Evolutionary conservation across 2,113 vertebrate genomes (phyloP).

Genomic region (Bucco capensis): DNA sequence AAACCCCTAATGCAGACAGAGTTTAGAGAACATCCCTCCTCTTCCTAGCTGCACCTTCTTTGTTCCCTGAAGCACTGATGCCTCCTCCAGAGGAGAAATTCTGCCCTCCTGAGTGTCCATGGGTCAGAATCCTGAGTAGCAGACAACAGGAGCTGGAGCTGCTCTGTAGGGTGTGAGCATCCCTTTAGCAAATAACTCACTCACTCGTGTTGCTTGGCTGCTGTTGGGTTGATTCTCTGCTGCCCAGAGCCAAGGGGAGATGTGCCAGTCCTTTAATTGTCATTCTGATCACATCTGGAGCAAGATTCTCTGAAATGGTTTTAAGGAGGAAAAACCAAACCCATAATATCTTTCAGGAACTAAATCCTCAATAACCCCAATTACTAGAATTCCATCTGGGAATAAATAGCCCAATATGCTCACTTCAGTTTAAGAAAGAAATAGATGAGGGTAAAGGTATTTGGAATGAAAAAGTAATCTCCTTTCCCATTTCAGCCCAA

Average conservation of each 20-base stretch:
- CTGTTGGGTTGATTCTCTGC: not conserved
- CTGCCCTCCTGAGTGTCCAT: not conserved
- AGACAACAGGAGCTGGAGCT: not conserved
- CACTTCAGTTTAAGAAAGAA: not conserved
- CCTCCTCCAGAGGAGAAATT: not conserved
- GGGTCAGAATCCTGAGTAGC: not conserved
- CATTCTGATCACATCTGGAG: not conserved
- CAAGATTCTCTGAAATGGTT: not conserved
- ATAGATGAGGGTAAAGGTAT: not conserved
- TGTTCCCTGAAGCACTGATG: not conserved
- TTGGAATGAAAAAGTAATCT: slow-evolving; percentile 23
- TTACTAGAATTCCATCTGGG: not conserved
- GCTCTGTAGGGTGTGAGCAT: not conserved
- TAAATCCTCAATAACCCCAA: not conserved
- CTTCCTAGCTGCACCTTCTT: not conserved
- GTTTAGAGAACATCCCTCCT: not conserved
- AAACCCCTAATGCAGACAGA: not conserved
- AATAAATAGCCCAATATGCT: not conserved
- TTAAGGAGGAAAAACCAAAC: not conserved
- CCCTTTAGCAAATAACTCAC: not conserved
- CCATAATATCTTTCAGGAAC: not conserved
- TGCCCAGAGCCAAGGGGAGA: not conserved
- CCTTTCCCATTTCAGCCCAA: not conserved
- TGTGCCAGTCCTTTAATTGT: not conserved
- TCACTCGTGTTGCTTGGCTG: not conserved